Evolutionary conservation across 2,113 vertebrate species (phyloP), one percentile per base, ranked within the genome.

Genomic region (Pseudorhombus dupliciocellatus): DNA sequence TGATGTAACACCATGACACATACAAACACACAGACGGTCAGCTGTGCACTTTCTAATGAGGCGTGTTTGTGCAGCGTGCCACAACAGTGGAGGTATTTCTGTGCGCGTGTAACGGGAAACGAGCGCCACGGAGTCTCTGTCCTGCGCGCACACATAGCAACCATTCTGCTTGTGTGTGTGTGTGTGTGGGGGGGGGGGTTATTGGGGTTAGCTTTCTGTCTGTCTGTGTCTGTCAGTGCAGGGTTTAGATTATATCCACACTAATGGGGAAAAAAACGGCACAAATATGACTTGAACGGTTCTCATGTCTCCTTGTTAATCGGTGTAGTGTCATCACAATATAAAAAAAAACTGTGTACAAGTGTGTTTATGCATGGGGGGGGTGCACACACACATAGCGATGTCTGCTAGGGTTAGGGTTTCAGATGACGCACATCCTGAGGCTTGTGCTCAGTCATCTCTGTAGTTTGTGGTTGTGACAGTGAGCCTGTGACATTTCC

Each of bases 21-120:
- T 50, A 46, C 31, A 77, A 11, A 73, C n/a, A 55, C 0, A 60
- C 30, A 73, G 57, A 76, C 60, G 40, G 54, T 84, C 89, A 91
- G 89, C 89, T 89, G 89, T 88, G 76, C 68, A 63, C 83, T 81
- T 81, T 78, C 80, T 83, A 86, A 85, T 86, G 73, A 83, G 62
- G 60, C 63, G 51, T 56, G 84, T 89, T 87, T 86, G 87, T 87
- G 68, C 87, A 89, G 86, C 77, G 63, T 31, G 67, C 68, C 83
- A 69, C 75, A 86, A 69, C 73, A 68, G 53, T 61, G 66, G 44
- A 10, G 16, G 76, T 80, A 90, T 87, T 72, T 81, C 59, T 75
- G 84, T 83, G 82, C 70, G 25, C 44, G 54, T 24, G 37, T 66
- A 12, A 68, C 16, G 70, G 84, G 82, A 85, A 84, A 65, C 14